phyloP scores from a whole-genome alignment of 2,113 vertebrate genomes.

The Rhagologus leucostigma region DNA sequence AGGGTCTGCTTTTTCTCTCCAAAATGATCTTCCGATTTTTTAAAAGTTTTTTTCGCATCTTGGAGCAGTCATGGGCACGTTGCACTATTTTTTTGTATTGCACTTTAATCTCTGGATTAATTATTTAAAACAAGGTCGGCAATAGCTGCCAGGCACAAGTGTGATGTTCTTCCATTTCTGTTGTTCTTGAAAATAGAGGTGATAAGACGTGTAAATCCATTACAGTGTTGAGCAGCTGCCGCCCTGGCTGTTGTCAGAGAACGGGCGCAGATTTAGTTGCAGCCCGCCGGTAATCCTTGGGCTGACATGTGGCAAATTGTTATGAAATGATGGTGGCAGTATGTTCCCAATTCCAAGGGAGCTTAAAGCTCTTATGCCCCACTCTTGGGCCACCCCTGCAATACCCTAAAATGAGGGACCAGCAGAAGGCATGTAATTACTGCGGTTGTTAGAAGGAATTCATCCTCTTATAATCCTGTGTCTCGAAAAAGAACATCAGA shows the following conservation, averaged over 20 bases:
- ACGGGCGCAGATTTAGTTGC: conserved; percentile 61
- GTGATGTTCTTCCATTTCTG: neutral
- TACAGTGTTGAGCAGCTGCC: conserved; percentile 50
- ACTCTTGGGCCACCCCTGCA: neutral
- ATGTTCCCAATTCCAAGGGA: conserved; percentile 73
- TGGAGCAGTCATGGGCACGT: rapidly evolving
- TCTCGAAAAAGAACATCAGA: conserved; percentile 77
- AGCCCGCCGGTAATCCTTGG: conserved; percentile 56
- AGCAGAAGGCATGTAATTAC: conserved; percentile 75
- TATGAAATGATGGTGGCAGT: conserved; percentile 71
- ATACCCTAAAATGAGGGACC: conserved; percentile 12
- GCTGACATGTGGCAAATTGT: conserved; percentile 69
- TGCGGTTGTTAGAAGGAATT: conserved; percentile 66
- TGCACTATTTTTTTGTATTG: neutral
- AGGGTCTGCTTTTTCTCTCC: neutral
- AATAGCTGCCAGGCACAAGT: neutral
- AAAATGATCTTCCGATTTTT: too few species aligned
- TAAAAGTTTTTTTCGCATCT: neutral
- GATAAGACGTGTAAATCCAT: neutral
- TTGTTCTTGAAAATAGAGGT: neutral
- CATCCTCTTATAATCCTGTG: conserved; percentile 72
- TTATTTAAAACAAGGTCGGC: neutral
- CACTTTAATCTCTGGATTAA: neutral
- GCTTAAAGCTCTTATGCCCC: conserved; percentile 32
- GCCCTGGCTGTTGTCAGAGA: conserved; percentile 35